Base-by-base conservation (phyloP, 2,888 invertebrate genomes). In the Mythimna pallens region DNA sequence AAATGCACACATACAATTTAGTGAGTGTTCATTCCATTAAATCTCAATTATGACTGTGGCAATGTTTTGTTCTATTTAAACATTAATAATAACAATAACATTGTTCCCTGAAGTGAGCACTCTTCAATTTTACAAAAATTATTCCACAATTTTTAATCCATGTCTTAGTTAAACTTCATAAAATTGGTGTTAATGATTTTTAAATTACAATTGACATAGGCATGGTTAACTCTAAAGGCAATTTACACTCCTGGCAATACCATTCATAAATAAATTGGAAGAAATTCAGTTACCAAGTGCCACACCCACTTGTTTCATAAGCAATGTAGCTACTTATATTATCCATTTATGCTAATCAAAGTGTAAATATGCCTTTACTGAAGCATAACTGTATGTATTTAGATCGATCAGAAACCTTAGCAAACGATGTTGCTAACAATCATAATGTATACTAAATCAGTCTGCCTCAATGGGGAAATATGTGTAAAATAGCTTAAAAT, bases 31-130 rank as follows among this genome's bases (percentile, higher is more conserved):
- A 83, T 79, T 87, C 85, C 65, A 80, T 85, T 74, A 83, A 86
- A 87, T 86, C 81, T 88, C 85, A 80, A 47, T 70, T 54, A 83
- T 78, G 79, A 83, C 77, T 78, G 73, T 78, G 78, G 63, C 58
- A 84, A 84, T 61, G 79, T 81, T 83, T 78, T 70, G 65, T 70
- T 76, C 78, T 76, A 83, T 71, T 75, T 68, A 82, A 80, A 81
- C 70, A 74, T 83, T 81, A 72, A 83, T 78, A 70, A 69, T 75
- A 81, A 85, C 75, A 83, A 81, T 87, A 87, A 83, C 65, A 83
- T 82, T 94, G 94, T 91, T 94, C 94, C 94, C 94, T 78, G 81
- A 88, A 88, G 86, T 93, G 93, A 94, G 93, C 94, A 93, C 92
- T 85, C 80, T 25, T 71, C 55, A 86, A 70, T 89, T 88, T 76